A percentile compares a stretch with the other conserved stretches of the same genome.
Conservation (phyloP, 1,140 invertebrate species). For the Tetramorium simillimum region DNA sequence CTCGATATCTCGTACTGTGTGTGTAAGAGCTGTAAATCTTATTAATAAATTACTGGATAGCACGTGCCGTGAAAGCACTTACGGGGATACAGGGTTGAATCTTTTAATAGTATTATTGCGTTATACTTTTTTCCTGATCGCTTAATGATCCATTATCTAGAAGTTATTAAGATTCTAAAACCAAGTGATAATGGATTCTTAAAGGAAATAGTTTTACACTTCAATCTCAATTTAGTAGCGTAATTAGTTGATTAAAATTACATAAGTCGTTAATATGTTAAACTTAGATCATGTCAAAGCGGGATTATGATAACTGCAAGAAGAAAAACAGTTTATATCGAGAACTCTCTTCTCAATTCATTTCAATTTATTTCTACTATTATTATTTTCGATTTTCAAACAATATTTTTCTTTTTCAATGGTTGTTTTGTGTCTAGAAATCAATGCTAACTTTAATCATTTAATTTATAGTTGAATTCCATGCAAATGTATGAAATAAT, state of each 20-base stretch:
- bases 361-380: no score
- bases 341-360: no score
- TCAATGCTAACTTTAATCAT: no score
- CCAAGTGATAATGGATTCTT: neutral
- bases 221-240: neutral
- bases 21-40: slow-evolving; percentile 15
- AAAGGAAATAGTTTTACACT: neutral
- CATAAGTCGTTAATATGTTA: no score
- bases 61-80: neutral
- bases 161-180: slow-evolving; percentile 1
- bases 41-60: neutral
- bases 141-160: slow-evolving; percentile 2
- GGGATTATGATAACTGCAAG: no score
- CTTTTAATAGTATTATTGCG: slow-evolving; percentile 15
- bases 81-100: neutral
- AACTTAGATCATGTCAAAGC: no score
- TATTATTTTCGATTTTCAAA: no score
- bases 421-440: no score
- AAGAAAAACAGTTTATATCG: no score
- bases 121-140: neutral
- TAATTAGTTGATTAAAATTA: neutral
- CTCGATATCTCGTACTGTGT: neutral
- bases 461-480: no score
- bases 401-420: no score
- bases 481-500: no score